phyloP scores from a whole-genome alignment of 2,113 vertebrate species.

The Corythoichthys haematopterus region DNA sequence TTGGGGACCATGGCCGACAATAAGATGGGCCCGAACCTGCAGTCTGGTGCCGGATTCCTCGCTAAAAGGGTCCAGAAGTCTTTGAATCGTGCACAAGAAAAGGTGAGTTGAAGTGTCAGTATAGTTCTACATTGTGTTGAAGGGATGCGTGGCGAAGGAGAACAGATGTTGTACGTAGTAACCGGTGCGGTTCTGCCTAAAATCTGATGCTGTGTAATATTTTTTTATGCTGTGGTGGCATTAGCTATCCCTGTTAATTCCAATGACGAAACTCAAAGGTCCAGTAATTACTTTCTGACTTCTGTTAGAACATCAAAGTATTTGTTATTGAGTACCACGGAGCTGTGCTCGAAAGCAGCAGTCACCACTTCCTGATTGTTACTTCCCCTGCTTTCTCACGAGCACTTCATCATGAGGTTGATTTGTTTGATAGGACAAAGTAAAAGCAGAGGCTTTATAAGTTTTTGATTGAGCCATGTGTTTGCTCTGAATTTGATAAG shows the following conservation, averaged over 20 bases:
- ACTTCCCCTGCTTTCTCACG: constrained; percentile 58
- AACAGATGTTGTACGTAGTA: background rate
- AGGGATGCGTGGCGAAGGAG: background rate
- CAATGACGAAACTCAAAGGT: background rate
- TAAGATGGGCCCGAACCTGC: constrained; percentile 70
- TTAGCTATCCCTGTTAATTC: background rate
- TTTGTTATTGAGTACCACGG: constrained; percentile 5
- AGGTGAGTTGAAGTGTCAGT: constrained; percentile 68
- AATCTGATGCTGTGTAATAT: background rate
- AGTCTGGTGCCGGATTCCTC: constrained; percentile 81
- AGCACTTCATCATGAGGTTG: constrained; percentile 26
- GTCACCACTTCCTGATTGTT: constrained; percentile 62
- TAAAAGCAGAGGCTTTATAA: background rate
- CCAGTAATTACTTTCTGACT: background rate
- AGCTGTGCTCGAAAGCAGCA: constrained; percentile 38
- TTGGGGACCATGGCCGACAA: constrained; percentile 81
- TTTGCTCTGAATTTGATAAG: background rate
- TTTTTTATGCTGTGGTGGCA: background rate
- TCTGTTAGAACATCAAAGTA: background rate
- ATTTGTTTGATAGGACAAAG: constrained; percentile 28
- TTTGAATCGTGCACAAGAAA: constrained; percentile 88
- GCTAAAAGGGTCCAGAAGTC: constrained; percentile 90
- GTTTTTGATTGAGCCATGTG: background rate
- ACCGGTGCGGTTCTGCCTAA: background rate
- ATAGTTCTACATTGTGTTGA: background rate